These are phyloP conservation scores for Leucophenga varia DNA, from an alignment of 1,140 invertebrate species.

Conservation along the genomic window DNA sequence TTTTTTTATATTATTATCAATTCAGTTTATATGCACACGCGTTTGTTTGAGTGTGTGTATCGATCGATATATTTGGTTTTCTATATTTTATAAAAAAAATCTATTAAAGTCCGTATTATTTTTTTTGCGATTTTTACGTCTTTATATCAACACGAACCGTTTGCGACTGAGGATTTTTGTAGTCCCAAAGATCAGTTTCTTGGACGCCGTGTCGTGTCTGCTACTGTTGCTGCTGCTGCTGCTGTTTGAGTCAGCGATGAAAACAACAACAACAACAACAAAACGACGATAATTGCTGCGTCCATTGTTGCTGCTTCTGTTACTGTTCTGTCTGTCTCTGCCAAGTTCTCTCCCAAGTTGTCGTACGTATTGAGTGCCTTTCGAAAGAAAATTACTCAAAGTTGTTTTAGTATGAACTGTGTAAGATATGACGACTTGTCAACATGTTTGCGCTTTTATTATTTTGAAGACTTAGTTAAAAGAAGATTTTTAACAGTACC, in stretches of 20 bases:
- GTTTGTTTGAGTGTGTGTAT: background rate
- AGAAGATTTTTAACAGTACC: no score
- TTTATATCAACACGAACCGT: conserved; percentile 44
- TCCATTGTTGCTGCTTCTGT: conserved; percentile 19
- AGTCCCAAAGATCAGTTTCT: conserved; percentile 27
- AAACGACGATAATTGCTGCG: background rate
- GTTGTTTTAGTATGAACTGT: no score
- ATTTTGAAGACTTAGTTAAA: no score
- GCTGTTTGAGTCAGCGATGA: background rate
- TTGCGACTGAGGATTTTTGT: conserved; percentile 40
- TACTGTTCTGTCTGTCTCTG: no score
- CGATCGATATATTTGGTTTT: background rate
- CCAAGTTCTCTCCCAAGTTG: no score
- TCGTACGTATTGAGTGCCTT: no score
- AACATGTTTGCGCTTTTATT: no score
- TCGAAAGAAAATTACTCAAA: no score
- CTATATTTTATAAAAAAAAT: background rate
- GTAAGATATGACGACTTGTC: no score
- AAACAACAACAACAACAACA: background rate
- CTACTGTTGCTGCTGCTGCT: conserved; percentile 13
- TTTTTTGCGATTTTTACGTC: conserved; percentile 41
- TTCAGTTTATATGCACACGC: background rate
- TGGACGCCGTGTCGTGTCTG: conserved; percentile 1
- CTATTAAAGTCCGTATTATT: background rate
- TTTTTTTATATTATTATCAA: background rate